Evolutionary conservation across 2,113 vertebrate genomes (phyloP).

Genomic region (Pycnonotus jocosus): DNA sequence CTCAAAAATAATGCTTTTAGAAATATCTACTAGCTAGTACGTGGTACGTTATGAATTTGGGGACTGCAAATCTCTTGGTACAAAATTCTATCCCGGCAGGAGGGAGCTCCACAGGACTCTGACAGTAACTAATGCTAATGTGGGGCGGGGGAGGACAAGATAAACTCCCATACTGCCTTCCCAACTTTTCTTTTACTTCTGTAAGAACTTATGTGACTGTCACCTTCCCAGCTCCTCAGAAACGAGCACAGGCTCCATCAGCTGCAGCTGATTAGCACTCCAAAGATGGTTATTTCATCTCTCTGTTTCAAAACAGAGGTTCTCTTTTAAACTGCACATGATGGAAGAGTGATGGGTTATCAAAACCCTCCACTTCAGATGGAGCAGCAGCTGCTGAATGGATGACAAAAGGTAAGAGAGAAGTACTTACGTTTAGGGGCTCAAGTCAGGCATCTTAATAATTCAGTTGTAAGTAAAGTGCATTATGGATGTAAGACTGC

Average conservation of each 20-base stretch:
- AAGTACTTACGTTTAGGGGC: not conserved
- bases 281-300: not conserved
- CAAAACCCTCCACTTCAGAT: not conserved
- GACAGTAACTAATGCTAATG: not conserved
- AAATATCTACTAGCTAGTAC: not conserved
- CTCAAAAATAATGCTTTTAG: not conserved
- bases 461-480: not conserved
- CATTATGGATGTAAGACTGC: not conserved
- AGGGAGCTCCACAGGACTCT: not conserved
- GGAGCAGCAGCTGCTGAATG: not conserved
- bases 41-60: rapidly evolving
- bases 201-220: not conserved
- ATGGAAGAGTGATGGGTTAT: not conserved
- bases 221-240: not conserved
- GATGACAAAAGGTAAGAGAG: not conserved
- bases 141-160: not conserved
- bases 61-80: not conserved
- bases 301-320: not conserved
- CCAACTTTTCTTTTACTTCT: not conserved
- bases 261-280: not conserved
- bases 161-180: not conserved
- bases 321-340: not conserved
- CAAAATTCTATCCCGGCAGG: not conserved
- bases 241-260: not conserved
- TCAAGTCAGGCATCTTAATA: not conserved